A percentile compares a stretch with the other conserved stretches of the same genome.
Evolutionary conservation across 2,888 invertebrate species (phyloP).

Genomic region (Trachelus troglodyta): DNA sequence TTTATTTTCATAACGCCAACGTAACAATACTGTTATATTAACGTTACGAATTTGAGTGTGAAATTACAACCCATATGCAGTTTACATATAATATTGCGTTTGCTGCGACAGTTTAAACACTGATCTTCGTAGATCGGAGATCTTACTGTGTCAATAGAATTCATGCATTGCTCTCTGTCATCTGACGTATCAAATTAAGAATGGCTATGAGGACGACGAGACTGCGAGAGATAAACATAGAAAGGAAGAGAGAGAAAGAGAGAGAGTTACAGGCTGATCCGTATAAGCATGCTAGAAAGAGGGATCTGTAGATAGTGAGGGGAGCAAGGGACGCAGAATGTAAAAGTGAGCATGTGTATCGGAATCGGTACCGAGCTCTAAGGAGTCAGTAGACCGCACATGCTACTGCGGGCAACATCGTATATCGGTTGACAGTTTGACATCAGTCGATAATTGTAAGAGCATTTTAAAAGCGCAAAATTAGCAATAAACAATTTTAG

Average conservation of each 20-base stretch:
- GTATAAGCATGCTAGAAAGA: background rate
- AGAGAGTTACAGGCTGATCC: background rate
- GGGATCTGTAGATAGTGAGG: background rate
- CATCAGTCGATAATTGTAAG: background rate
- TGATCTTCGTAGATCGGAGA: background rate
- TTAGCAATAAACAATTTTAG: background rate
- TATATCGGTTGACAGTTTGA: background rate
- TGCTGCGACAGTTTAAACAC: background rate
- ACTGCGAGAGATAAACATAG: background rate
- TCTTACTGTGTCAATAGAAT: background rate
- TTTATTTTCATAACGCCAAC: too few species aligned
- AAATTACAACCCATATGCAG: too few species aligned
- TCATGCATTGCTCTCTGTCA: background rate
- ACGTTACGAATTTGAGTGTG: too few species aligned
- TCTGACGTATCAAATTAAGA: background rate
- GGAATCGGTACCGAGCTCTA: background rate
- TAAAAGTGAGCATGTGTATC: background rate
- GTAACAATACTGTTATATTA: too few species aligned
- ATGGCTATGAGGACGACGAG: background rate
- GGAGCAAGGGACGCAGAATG: background rate
- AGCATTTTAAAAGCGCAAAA: background rate
- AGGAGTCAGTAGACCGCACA: constrained; percentile 3
- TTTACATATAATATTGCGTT: too few species aligned
- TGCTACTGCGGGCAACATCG: constrained; percentile 1
- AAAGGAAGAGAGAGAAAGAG: background rate